These are phyloP conservation scores for Phaethon lepturus DNA, from an alignment of 2,113 vertebrate genomes.

Conservation along the genomic window DNA sequence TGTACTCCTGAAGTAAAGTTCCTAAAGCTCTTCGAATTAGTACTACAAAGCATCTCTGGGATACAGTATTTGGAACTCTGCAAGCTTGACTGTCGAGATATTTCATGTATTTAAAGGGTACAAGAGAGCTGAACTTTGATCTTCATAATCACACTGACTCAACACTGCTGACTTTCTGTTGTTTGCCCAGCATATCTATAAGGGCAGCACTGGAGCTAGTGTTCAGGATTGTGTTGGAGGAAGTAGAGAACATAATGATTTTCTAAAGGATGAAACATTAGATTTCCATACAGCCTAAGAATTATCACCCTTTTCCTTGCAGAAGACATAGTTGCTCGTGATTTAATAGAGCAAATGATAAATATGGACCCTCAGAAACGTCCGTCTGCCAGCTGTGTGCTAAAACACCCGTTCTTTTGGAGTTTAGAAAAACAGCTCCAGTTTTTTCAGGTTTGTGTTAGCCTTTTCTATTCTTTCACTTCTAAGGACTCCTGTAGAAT, in stretches of 20 bases:
- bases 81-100: background rate
- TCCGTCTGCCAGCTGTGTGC: conserved; percentile 88
- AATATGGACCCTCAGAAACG: conserved; percentile 88
- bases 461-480: background rate
- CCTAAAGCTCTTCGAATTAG: background rate
- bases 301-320: background rate
- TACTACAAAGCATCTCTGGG: background rate
- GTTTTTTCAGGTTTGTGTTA: conserved; percentile 91
- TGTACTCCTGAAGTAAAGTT: background rate
- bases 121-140: background rate
- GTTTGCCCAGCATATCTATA: background rate
- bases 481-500: background rate
- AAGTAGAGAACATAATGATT: background rate
- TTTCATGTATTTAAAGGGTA: background rate
- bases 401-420: conserved; percentile 98
- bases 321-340: conserved; percentile 89
- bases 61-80: background rate
- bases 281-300: background rate
- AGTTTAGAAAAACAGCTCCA: conserved; percentile 94
- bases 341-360: conserved; percentile 93
- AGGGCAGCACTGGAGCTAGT: background rate
- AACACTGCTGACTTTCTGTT: background rate
- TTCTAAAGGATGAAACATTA: background rate
- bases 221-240: rapidly evolving
- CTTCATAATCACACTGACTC: no score